A percentile compares a stretch with the other conserved stretches of the same genome.
phyloP scores from a whole-genome alignment of 2,113 vertebrate species.

The Rhabdomys dilectus region DNA sequence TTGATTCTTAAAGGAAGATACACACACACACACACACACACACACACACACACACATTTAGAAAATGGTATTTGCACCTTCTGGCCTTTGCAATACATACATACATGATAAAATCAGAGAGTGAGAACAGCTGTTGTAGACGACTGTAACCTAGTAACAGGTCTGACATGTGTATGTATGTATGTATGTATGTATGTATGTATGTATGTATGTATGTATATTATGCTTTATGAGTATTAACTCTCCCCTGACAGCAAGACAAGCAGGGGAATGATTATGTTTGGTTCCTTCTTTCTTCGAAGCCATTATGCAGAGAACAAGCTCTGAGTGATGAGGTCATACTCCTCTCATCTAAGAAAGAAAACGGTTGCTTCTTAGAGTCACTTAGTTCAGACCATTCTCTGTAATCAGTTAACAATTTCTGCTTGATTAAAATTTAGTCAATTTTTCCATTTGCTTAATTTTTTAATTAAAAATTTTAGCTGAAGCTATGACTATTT shows the following conservation, averaged over 20 bases:
- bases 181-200: too few relatives aligned
- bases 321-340: slow-evolving; percentile 82
- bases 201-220: not conserved
- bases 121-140: too few relatives aligned
- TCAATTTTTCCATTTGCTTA: slow-evolving; percentile 73
- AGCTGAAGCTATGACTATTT: slow-evolving; percentile 68
- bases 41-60: too few relatives aligned
- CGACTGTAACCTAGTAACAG: too few relatives aligned
- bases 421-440: slow-evolving; percentile 78
- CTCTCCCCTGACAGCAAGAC: slow-evolving; percentile 65
- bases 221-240: slow-evolving; percentile 61
- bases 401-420: slow-evolving; percentile 78
- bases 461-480: slow-evolving; percentile 79
- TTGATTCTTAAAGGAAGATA: slow-evolving; percentile 43
- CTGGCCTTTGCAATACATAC: too few relatives aligned
- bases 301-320: slow-evolving; percentile 82
- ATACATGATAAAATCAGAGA: too few relatives aligned
- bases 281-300: slow-evolving; percentile 68
- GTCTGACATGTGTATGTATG: too few relatives aligned
- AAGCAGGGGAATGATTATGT: slow-evolving; percentile 35
- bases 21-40: too few relatives aligned
- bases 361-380: slow-evolving; percentile 72
- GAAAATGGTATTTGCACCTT: too few relatives aligned
- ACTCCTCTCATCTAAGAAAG: slow-evolving; percentile 76
- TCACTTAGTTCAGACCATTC: slow-evolving; percentile 68